These are phyloP conservation scores for Phyllopteryx taeniolatus DNA, from an alignment of 2,113 vertebrate species.

Conservation along the genomic window DNA sequence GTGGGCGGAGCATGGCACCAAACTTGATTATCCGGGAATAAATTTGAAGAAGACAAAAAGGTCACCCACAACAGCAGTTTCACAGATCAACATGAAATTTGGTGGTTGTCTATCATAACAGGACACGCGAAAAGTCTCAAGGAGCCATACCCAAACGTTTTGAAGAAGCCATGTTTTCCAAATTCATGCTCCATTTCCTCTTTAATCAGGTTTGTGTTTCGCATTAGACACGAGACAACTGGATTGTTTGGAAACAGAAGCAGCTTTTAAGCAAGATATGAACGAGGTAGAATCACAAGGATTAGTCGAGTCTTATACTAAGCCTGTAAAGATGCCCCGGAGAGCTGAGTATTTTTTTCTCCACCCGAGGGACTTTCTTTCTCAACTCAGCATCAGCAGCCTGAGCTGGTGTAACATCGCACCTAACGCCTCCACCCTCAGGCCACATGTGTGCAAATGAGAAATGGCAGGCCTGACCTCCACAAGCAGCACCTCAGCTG, in stretches of 20 bases:
- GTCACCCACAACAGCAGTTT: background rate
- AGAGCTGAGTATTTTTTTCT: slow-evolving; percentile 39
- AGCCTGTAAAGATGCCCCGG: slow-evolving; percentile 53
- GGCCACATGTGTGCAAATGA: slow-evolving; percentile 42
- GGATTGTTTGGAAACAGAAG: slow-evolving; percentile 31
- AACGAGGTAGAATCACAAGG: slow-evolving; percentile 38
- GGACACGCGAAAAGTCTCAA: background rate
- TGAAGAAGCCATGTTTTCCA: background rate
- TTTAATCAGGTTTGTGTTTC: background rate
- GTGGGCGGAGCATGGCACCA: no score
- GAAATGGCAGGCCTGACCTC: slow-evolving; percentile 44
- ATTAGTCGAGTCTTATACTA: slow-evolving; percentile 51
- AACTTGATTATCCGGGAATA: no score
- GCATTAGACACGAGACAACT: background rate
- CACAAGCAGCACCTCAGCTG: slow-evolving; percentile 11
- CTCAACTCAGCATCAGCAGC: slow-evolving; percentile 47
- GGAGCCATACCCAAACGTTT: background rate
- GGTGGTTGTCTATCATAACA: no score
- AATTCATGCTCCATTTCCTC: no score
- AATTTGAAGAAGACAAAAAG: no score
- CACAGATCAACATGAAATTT: background rate
- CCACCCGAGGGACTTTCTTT: slow-evolving; percentile 53
- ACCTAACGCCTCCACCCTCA: slow-evolving; percentile 45
- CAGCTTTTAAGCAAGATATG: slow-evolving; percentile 22
- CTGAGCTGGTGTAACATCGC: slow-evolving; percentile 59